A percentile compares a stretch with the other conserved stretches of the same genome.
Evolutionary conservation across 2,888 invertebrate genomes (phyloP).

Genomic region (Agapetus fuscipes): DNA sequence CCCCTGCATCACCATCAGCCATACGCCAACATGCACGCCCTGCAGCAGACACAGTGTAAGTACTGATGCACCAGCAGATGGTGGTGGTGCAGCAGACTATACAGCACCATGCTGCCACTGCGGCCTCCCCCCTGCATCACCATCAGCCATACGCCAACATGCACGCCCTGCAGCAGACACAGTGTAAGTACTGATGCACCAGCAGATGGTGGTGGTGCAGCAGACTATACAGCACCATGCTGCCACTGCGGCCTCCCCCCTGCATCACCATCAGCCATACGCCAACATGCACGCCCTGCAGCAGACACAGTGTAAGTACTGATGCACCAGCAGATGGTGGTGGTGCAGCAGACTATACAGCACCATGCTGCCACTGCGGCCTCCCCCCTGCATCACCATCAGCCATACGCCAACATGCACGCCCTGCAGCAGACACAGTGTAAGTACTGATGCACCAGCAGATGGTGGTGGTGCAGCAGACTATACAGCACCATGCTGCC

Average conservation of each 20-base stretch:
- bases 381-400: slow-evolving; percentile 23
- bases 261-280: slow-evolving; percentile 31
- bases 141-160: slow-evolving; percentile 38
- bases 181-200: too few relatives aligned
- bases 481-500: slow-evolving; percentile 34
- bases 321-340: slow-evolving; percentile 32
- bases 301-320: slow-evolving; percentile 23
- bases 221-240: too few relatives aligned
- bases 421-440: slow-evolving; percentile 31
- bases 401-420: slow-evolving; percentile 41
- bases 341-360: slow-evolving; percentile 36
- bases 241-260: slow-evolving; percentile 16
- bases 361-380: slow-evolving; percentile 25
- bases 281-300: slow-evolving; percentile 40
- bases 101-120: slow-evolving; percentile 29
- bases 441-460: slow-evolving; percentile 36
- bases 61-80: slow-evolving; percentile 33
- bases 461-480: slow-evolving; percentile 29
- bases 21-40: slow-evolving; percentile 41
- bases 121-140: slow-evolving; percentile 18
- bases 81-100: slow-evolving; percentile 34
- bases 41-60: slow-evolving; percentile 25
- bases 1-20: slow-evolving; percentile 28
- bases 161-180: slow-evolving; percentile 35
- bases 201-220: too few relatives aligned